Evolutionary conservation across 2,888 invertebrate species (phyloP), one percentile per base, ranked within the genome.

Genomic region (Philopedon plagiatum): DNA sequence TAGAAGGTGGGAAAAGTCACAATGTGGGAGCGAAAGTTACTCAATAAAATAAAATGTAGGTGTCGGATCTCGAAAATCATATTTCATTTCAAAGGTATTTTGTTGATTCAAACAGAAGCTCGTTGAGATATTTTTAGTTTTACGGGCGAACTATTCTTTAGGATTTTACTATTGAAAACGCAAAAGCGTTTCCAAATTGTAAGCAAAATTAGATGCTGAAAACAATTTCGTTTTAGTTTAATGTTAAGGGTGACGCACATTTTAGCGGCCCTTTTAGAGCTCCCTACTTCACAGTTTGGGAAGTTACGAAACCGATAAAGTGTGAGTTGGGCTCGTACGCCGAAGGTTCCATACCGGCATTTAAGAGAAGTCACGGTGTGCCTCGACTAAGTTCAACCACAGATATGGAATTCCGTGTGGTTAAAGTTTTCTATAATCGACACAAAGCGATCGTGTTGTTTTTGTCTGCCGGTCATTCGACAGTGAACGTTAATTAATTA

Each of bases 41-140:
- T 18, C 29, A 54, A 29, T 54, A 29, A 54, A 54, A 54, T 15
- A 9, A 1, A 13, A 4, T 29, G 51, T 54, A 54, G 51, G 51
- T 18, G 51, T 54, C 5, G 29, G 23, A 46, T 46, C 21, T 18
- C 29, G 15, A 54, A 51, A 51, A 7, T n/a, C 15, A 60, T 41
- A 61, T 15, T 41, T 66, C 66, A 66, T 46, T 44, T 32, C 26
- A 49, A 67, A 67, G 49, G 67, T 49, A 67, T 67, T 60, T 67
- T 67, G 67, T 67, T 67, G 34, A 67, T 67, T 67, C 57, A n/a
- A 51, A 46, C 60, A 23, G 18, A 37, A 34, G 37, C 46, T 58
- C 44, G 58, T 32, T 66, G 26, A 32, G 44, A 44, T 66, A 57
- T 66, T 66, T 65, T 65, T 65, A 65, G 65, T 34, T 23, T 21